phyloP scores from a whole-genome alignment of 2,113 vertebrate species.

The Macrotis lagotis region DNA sequence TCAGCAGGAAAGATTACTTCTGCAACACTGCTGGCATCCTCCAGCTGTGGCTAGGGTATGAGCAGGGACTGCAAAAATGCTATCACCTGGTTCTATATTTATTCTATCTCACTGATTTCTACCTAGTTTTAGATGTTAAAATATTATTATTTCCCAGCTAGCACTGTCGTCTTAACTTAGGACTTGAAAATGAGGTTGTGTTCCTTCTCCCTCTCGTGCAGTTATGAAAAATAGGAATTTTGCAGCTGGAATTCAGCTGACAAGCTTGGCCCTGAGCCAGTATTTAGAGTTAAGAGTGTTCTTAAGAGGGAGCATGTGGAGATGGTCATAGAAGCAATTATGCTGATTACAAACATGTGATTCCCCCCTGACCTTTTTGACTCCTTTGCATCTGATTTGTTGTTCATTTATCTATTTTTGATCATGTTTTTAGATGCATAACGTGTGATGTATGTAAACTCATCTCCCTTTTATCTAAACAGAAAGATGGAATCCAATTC shows the following conservation, averaged over 20 bases:
- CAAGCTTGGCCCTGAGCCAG: slow-evolving; percentile 30
- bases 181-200: slow-evolving; percentile 28
- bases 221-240: slow-evolving; percentile 29
- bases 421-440: slow-evolving; percentile 40
- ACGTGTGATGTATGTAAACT: background rate
- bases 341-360: slow-evolving; percentile 10
- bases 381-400: background rate
- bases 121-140: slow-evolving; percentile 47
- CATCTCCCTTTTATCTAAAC: background rate
- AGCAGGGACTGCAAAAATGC: slow-evolving; percentile 40
- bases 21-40: background rate
- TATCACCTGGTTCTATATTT: slow-evolving; percentile 43
- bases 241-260: slow-evolving; percentile 34
- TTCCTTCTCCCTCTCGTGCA: background rate
- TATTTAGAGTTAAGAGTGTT: slow-evolving; percentile 6
- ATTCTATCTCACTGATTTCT: slow-evolving; percentile 43
- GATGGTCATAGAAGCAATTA: slow-evolving; percentile 40
- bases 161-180: background rate
- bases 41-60: slow-evolving; percentile 8
- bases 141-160: slow-evolving; percentile 38
- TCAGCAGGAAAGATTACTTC: slow-evolving; percentile 38
- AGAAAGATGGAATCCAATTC: background rate
- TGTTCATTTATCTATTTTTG: slow-evolving; percentile 33
- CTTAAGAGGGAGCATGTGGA: slow-evolving; percentile 26
- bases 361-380: slow-evolving; percentile 4